A percentile compares a stretch with the other conserved stretches of the same genome.
These are phyloP conservation scores for Corvus hawaiiensis DNA, from an alignment of 2,113 vertebrate genomes.

Conservation along the genomic window DNA sequence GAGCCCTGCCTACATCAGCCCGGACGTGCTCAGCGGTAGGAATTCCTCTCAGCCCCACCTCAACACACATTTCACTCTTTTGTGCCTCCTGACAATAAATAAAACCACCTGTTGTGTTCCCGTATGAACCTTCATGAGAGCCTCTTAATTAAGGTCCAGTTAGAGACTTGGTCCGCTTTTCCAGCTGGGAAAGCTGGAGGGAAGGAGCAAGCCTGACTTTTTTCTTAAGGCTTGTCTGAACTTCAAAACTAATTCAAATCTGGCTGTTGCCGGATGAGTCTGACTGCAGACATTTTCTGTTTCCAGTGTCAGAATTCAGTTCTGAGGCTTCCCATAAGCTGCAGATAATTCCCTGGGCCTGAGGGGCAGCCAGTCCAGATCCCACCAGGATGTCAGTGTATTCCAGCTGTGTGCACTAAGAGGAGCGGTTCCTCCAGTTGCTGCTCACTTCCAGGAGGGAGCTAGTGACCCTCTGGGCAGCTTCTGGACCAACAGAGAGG, in stretches of 20 bases:
- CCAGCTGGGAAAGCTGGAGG: neutral
- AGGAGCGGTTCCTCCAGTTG: neutral
- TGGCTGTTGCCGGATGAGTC: neutral
- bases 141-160: neutral
- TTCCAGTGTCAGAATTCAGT: neutral
- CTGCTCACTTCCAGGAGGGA: neutral
- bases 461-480: neutral
- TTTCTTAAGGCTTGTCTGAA: neutral
- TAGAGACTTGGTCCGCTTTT: neutral
- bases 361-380: neutral
- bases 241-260: neutral
- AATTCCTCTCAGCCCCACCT: neutral
- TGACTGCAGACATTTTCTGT: neutral
- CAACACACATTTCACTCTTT: fast-evolving
- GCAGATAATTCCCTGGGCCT: neutral
- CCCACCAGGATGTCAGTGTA: neutral
- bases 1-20: slow-evolving; percentile 98
- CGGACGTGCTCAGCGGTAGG: slow-evolving; percentile 94
- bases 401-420: neutral
- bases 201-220: neutral
- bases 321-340: neutral
- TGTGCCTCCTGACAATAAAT: neutral
- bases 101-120: neutral
- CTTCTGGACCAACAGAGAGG: neutral
- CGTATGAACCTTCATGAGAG: neutral